These are phyloP conservation scores for Drosophila bunnanda DNA, from an alignment of 2,888 invertebrate genomes.

Conservation along the genomic window DNA sequence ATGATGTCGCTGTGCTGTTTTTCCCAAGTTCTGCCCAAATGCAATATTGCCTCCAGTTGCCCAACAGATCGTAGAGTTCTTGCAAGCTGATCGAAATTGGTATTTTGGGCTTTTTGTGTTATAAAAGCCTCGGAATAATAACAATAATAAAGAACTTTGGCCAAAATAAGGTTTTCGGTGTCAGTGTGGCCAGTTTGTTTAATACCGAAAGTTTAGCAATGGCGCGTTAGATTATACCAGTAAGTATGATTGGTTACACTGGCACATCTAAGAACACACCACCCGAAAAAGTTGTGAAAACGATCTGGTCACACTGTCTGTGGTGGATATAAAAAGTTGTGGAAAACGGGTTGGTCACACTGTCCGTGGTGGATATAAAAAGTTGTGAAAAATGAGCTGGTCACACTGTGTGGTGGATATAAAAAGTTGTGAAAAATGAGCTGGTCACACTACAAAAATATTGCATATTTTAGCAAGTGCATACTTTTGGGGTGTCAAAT, in stretches of 20 bases:
- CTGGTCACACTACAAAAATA: too few relatives aligned
- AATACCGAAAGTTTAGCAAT: not conserved
- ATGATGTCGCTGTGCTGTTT: constrained; percentile 51
- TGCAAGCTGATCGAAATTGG: not conserved
- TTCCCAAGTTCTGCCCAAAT: not conserved
- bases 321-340: too few relatives aligned
- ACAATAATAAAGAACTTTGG: constrained; percentile 12
- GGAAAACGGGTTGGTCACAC: too few relatives aligned
- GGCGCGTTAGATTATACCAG: not conserved
- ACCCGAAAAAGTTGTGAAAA: too few relatives aligned
- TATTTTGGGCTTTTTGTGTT: constrained; percentile 2
- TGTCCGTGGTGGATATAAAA: too few relatives aligned
- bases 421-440: too few relatives aligned
- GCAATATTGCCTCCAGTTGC: not conserved
- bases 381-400: too few relatives aligned
- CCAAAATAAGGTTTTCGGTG: not conserved
- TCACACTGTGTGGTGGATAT: too few relatives aligned
- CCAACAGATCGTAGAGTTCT: too few relatives aligned
- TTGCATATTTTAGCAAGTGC: too few relatives aligned
- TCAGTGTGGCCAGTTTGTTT: not conserved
- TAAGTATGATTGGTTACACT: not conserved
- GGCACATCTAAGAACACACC: too few relatives aligned
- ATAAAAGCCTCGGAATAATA: not conserved
- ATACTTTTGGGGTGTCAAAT: not conserved
- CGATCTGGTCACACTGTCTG: too few relatives aligned